Percentiles rank a stretch among this genome's conserved stretches.
These are phyloP conservation scores for Borostomias antarcticus DNA, from an alignment of 2,797 vertebrate genomes.

Conservation along the genomic window DNA sequence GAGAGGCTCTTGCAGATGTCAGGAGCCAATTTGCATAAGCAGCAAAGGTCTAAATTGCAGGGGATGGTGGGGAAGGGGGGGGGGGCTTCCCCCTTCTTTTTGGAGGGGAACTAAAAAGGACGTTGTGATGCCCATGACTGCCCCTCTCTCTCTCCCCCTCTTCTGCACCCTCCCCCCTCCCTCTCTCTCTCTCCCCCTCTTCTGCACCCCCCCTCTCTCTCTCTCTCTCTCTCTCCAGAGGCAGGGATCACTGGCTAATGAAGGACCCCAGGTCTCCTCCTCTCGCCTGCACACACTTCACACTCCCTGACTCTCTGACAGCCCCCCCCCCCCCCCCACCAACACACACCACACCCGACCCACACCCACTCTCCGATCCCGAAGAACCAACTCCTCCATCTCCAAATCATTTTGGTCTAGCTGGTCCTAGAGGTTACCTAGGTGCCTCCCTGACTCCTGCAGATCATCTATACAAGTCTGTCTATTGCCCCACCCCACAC, in stretches of 20 bases:
- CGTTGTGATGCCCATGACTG: slow-evolving; percentile 72
- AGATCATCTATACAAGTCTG: slow-evolving; percentile 48
- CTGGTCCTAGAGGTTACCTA: slow-evolving; percentile 82
- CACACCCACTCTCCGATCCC: slow-evolving; percentile 67
- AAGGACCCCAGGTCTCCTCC: slow-evolving; percentile 68
- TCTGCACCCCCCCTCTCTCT: slow-evolving; percentile 46
- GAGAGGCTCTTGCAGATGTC: slow-evolving; percentile 77
- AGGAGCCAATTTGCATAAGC: slow-evolving; percentile 80
- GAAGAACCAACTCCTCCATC: no score
- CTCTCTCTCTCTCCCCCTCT: slow-evolving; percentile 27
- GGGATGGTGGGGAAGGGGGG: slow-evolving; percentile 56
- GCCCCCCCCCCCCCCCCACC: slow-evolving; percentile 56
- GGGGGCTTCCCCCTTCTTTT: slow-evolving; percentile 40
- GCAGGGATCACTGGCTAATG: slow-evolving; percentile 82
- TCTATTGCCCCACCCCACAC: slow-evolving; percentile 15
- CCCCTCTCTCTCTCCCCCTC: no score
- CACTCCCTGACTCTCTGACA: slow-evolving; percentile 75
- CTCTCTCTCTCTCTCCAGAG: slow-evolving; percentile 43
- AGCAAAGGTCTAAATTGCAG: slow-evolving; percentile 78
- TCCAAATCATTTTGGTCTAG: slow-evolving; percentile 76
- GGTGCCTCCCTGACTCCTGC: slow-evolving; percentile 69
- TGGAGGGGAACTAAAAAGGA: slow-evolving; percentile 55
- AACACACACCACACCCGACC: slow-evolving; percentile 63
- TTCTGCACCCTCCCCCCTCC: slow-evolving; percentile 48
- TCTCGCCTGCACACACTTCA: slow-evolving; percentile 70